Base-by-base conservation (phyloP, 2,797 vertebrate species). In the Acanthiza pusilla region DNA sequence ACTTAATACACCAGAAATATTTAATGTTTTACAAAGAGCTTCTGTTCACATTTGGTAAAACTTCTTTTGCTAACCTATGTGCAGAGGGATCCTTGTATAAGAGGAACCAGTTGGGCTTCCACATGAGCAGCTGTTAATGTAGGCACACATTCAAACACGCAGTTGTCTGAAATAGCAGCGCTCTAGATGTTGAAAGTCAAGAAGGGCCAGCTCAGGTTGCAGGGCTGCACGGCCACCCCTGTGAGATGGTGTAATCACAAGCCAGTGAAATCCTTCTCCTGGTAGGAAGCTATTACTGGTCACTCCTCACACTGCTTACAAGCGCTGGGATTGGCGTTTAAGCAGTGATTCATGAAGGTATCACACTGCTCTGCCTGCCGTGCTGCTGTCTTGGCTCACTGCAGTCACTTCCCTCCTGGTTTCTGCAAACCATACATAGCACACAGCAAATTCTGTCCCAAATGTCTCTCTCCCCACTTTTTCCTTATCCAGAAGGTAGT, bases 121-220 rank as follows among this genome's bases (percentile, higher is more conserved):
- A 62, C 53, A 67, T 1, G 83, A 94, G 86, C 96, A 95, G 96
- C 96, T 96, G 94, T 79, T 91, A 93, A 75, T 82, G 83, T 17
- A 93, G 95, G 93, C 95, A 94, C 77, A 32, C 80, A 95, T 57
- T 91, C 94, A 96, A 95, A 60, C 80, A 89, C 1, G 91, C 92
- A 76, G 90, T 82, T 66, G 86, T 94, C 96, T 80, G 90, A 95
- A 96, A 96, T 95, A 95, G 94, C 80, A 96, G 90, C 0, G 1
- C 58, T 84, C 57, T 15, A 81, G 92, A 91, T 14, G 0, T 6
- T 91, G 90, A 94, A 95, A 93, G 90, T 34, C 93, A 94, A 88
- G 93, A 91, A 82, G 93, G 74, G 74, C 55, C 88, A 93, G 96
- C 80, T 96, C 92, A 40, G 94, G 84, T 96, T 96, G 88, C 96